Evolutionary conservation across 2,797 vertebrate genomes (phyloP).

Genomic region (Oreochromis mossambicus): DNA sequence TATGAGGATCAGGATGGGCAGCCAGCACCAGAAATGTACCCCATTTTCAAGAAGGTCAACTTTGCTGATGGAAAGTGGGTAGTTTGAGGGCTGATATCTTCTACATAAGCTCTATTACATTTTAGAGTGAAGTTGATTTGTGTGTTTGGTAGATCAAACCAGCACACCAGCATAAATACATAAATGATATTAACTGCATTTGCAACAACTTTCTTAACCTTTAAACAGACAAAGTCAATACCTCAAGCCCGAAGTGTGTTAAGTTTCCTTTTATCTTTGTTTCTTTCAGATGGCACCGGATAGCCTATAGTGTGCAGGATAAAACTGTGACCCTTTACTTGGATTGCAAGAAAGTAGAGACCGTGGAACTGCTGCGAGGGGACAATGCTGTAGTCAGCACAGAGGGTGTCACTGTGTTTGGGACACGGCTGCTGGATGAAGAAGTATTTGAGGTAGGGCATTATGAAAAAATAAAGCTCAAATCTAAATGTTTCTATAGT

Average conservation of each 20-base stretch:
- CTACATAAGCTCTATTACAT: neutral
- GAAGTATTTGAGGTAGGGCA: constrained; percentile 84
- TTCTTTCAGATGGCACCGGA: constrained; percentile 85
- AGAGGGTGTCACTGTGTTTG: constrained; percentile 82
- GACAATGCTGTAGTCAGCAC: constrained; percentile 76
- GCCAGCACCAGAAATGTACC: constrained; percentile 77
- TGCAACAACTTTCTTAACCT: neutral
- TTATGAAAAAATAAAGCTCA: neutral
- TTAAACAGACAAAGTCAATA: neutral
- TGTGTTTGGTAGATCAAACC: neutral
- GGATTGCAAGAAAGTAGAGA: constrained; percentile 81
- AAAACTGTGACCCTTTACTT: constrained; percentile 78
- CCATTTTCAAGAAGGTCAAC: constrained; percentile 83
- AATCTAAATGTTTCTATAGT: neutral
- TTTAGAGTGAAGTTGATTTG: neutral
- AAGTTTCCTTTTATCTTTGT: neutral
- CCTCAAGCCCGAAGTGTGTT: neutral
- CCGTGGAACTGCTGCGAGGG: constrained; percentile 70
- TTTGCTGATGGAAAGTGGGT: constrained; percentile 88
- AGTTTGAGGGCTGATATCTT: neutral
- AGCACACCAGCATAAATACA: neutral
- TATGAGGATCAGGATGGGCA: constrained; percentile 83
- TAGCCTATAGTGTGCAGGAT: constrained; percentile 82
- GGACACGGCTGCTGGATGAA: constrained; percentile 79
- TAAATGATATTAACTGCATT: neutral